Base-by-base conservation (phyloP, 30 jellyfish, hydroid and myxozoan genomes). In the Hydractinia symbiolongicarpus region DNA sequence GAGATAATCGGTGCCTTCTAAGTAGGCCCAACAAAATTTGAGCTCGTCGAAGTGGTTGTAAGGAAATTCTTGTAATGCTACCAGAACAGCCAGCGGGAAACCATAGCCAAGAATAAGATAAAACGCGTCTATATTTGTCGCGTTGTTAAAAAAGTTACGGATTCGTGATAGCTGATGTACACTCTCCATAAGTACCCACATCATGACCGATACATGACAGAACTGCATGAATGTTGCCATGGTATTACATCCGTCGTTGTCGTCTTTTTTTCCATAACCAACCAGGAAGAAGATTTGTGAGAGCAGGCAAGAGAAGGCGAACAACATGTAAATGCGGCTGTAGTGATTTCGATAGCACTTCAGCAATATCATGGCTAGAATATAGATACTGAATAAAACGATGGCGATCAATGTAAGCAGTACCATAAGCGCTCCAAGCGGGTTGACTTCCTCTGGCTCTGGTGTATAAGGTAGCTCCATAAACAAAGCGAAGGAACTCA, bases 71-170 rank as follows among this genome's bases (percentile, higher is more conserved):
- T 76, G 17, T 16, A 90, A 80, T 1, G 97, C 89, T 15, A 90
- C 79, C 20, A 85, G 55, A 51, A 84, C 93, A 16, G 97, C 93
- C 10, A 85, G 14, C n/a, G 97, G 97, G 54, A 84, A 84, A 40
- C 97, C 97, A 89, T 87, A 86, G 66, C 97, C 97, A 16, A 91
- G 71, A 76, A 88, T 80, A 50, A 72, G 56, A 81, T 91, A 91
- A 83, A 91, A 86, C 44, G 91, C 88, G 20, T 86, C 97, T 78
- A 78, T 81, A 87, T 91, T 91, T 51, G 96, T 86, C 11, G 72
- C 79, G 53, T 90, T 88, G 72, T 86, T 86, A 91, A 91, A 91
- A 79, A 91, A 91, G 75, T 91, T 78, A 11, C 95, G 88, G 55
- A 91, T 73, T 10, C 95, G 82, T 14, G 97, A 91, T 80, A 91